Evolutionary conservation across 1,140 invertebrate genomes (phyloP).

Genomic region (Ectropis grisescens): DNA sequence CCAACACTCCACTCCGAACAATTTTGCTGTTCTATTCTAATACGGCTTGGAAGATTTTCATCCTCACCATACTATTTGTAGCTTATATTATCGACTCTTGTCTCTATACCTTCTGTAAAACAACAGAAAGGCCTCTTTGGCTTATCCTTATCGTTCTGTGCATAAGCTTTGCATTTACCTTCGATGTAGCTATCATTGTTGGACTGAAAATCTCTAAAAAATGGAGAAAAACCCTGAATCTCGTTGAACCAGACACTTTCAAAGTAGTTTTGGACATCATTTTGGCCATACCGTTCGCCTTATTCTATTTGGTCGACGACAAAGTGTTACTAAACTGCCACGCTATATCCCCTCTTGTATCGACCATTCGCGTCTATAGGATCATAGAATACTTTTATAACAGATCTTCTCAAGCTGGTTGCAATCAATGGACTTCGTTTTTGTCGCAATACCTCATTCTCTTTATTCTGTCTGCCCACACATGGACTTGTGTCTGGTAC

Average conservation of each 20-base stretch:
- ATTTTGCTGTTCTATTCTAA: constrained; percentile 44
- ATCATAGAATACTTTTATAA: constrained; percentile 51
- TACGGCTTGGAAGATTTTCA: constrained; percentile 41
- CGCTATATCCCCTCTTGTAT: constrained; percentile 37
- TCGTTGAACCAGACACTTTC: constrained; percentile 42
- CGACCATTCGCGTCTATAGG: constrained; percentile 39
- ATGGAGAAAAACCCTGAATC: constrained; percentile 52
- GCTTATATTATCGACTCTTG: constrained; percentile 44
- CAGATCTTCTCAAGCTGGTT: constrained; percentile 53
- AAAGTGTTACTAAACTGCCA: constrained; percentile 28
- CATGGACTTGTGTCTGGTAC: constrained; percentile 54
- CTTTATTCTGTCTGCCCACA: constrained; percentile 50
- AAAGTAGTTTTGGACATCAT: constrained; percentile 42
- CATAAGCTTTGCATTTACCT: constrained; percentile 38
- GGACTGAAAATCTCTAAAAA: constrained; percentile 49
- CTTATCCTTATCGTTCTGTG: constrained; percentile 30
- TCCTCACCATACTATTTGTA: constrained; percentile 33
- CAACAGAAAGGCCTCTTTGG: constrained; percentile 28
- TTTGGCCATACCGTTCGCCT: constrained; percentile 44
- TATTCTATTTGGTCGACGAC: constrained; percentile 34
- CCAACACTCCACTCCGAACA: constrained; percentile 34
- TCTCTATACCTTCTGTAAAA: constrained; percentile 41
- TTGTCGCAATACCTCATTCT: constrained; percentile 52
- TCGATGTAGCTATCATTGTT: constrained; percentile 38
- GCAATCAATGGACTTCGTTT: constrained; percentile 61